A percentile compares a stretch with the other conserved stretches of the same genome.
Evolutionary conservation across 2,888 invertebrate species (phyloP).

Genomic region (Leucophora obtusa): DNA sequence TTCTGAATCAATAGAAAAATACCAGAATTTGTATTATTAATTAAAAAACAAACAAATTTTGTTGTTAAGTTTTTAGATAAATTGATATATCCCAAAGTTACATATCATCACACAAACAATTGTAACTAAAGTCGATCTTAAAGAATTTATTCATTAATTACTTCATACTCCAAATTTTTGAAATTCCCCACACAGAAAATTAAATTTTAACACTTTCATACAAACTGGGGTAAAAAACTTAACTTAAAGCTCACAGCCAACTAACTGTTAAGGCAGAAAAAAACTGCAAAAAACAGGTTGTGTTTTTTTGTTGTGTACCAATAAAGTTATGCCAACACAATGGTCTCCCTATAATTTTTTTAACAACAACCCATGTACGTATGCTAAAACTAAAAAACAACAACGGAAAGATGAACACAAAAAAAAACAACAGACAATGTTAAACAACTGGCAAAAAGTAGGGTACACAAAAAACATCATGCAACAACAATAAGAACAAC

Average conservation of each 20-base stretch:
- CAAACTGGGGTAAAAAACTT: not conserved
- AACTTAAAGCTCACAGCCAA: not conserved
- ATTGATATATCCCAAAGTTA: too few relatives aligned
- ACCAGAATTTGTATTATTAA: too few relatives aligned
- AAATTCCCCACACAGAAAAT: too few relatives aligned
- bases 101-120: too few relatives aligned
- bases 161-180: too few relatives aligned
- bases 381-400: slow-evolving; percentile 16
- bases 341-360: slow-evolving; percentile 1
- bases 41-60: too few relatives aligned
- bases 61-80: too few relatives aligned
- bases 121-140: too few relatives aligned
- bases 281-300: not conserved
- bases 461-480: slow-evolving; percentile 3
- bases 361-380: slow-evolving; percentile 15
- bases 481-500: not conserved
- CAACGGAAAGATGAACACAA: not conserved
- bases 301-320: not conserved
- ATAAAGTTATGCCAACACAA: slow-evolving; percentile 19
- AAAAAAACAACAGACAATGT: not conserved
- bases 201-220: too few relatives aligned
- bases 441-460: slow-evolving; percentile 3
- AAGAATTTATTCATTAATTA: too few relatives aligned
- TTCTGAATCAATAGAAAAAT: too few relatives aligned
- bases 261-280: not conserved